Conservation (phyloP, 1,140 invertebrate species). For the Rhopalosiphum maidis region DNA sequence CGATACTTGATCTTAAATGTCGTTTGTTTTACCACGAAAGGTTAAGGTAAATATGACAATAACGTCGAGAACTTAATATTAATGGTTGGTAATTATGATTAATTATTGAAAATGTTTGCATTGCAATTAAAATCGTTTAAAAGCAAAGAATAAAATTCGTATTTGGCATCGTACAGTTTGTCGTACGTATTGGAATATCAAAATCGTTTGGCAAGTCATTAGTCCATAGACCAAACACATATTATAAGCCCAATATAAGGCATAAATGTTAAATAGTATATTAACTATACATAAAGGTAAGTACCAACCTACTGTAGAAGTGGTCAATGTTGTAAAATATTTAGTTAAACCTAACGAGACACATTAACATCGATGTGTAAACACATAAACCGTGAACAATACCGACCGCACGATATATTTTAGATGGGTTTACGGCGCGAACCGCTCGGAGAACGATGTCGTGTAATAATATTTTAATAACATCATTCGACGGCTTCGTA, state of each 20-base stretch:
- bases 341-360: background rate
- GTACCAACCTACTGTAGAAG: background rate
- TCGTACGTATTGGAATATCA: background rate
- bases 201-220: background rate
- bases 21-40: background rate
- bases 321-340: background rate
- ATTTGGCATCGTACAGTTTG: background rate
- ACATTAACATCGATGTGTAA: background rate
- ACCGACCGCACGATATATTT: background rate
- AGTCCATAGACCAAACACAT: background rate
- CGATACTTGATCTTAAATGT: background rate
- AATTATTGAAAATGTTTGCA: slow-evolving; percentile 15
- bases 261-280: background rate
- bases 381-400: background rate
- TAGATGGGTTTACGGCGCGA: background rate
- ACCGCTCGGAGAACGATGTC: too few species aligned
- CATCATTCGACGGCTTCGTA: background rate
- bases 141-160: background rate
- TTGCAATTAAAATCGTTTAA: slow-evolving; percentile 2
- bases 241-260: background rate
- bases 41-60: background rate
- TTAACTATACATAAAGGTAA: background rate
- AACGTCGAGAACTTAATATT: background rate
- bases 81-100: background rate
- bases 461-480: background rate